Evolutionary conservation across 2,113 vertebrate species (phyloP), one percentile per base, ranked within the genome.

Genomic region (Corythoichthys intestinalis): DNA sequence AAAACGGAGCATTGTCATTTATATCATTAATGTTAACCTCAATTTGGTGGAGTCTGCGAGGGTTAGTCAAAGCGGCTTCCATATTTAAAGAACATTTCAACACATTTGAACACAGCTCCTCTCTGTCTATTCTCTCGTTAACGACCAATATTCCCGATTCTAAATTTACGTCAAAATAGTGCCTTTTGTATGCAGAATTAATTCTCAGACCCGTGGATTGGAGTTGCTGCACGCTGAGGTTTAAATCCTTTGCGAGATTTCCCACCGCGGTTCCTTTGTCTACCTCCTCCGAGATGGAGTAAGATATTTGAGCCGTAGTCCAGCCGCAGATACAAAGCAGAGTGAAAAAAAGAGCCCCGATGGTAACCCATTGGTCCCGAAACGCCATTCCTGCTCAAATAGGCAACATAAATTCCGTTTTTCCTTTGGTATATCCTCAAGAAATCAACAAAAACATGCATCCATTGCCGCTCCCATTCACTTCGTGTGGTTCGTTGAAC

Each of bases 231-330:
- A 80, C 67, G 54, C 68, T 88, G 2, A 93, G 76, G 58, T 90
- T 87, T 50, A 92, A 75, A 76, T 92, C 92, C 76, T 89, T 91
- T 0, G 88, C 88, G 6, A 93, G 79, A 77, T 92, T 91, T 64
- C 92, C 92, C 57, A 93, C 86, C 35, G 84, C 67, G 0, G 90
- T 86, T 28, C 90, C 92, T 73, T 84, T 88, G 67, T 87, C 76
- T 65, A 79, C 80, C 72, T 93, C 92, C 77, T 93, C 92, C 2
- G 85, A 83, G 63, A 93, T 47, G 0, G 84, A 85, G 67, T 93
- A 93, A 5, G 86, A 84, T 49, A 89, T 85, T 58, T 93, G 89
- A 69, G 83, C 85, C 9, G 44, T 73, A 44, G 84, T 85, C 46
- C 81, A 63, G 65, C 79, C 70, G 67, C 69, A 73, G 6, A 88